A percentile compares a stretch with the other conserved stretches of the same genome.
phyloP scores from a whole-genome alignment of 2,888 invertebrate genomes.

The Hybos culiciformis region DNA sequence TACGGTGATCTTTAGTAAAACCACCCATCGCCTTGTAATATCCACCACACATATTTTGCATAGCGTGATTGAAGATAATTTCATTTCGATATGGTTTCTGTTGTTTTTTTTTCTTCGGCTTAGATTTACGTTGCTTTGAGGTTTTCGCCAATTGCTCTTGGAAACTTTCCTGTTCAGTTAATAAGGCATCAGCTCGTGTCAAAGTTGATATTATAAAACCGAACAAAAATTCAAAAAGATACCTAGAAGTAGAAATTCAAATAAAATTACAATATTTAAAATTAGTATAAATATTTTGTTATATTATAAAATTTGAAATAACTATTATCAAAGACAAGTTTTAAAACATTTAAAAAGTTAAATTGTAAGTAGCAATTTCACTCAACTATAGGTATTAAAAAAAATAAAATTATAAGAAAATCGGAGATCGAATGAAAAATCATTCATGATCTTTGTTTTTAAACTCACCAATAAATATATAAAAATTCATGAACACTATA shows the following conservation, averaged over 20 bases:
- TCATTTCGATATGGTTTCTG: conserved; percentile 68
- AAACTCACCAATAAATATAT: conserved; percentile 79
- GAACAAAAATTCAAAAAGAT: conserved; percentile 86
- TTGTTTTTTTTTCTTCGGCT: conserved; percentile 41
- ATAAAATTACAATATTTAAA: neutral
- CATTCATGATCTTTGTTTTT: too few species aligned
- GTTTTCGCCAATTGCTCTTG: conserved; percentile 33
- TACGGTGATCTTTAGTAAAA: conserved; percentile 74
- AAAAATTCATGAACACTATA: conserved; percentile 94
- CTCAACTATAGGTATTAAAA: too few species aligned
- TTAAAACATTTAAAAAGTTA: too few species aligned
- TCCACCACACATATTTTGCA: conserved; percentile 90
- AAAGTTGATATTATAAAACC: conserved; percentile 88
- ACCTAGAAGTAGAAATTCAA: conserved; percentile 40
- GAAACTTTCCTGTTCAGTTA: conserved; percentile 59
- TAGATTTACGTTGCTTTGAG: conserved; percentile 31
- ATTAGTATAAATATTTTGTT: neutral
- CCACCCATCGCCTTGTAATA: conserved; percentile 92
- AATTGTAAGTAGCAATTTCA: too few species aligned
- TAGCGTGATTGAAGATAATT: conserved; percentile 76
- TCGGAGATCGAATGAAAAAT: neutral
- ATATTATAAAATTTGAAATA: too few species aligned
- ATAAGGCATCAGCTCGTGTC: conserved; percentile 73
- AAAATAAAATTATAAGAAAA: too few species aligned
- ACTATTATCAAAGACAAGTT: too few species aligned